phyloP scores from a whole-genome alignment of 2,113 vertebrate genomes.

The Saimiri boliviensis region DNA sequence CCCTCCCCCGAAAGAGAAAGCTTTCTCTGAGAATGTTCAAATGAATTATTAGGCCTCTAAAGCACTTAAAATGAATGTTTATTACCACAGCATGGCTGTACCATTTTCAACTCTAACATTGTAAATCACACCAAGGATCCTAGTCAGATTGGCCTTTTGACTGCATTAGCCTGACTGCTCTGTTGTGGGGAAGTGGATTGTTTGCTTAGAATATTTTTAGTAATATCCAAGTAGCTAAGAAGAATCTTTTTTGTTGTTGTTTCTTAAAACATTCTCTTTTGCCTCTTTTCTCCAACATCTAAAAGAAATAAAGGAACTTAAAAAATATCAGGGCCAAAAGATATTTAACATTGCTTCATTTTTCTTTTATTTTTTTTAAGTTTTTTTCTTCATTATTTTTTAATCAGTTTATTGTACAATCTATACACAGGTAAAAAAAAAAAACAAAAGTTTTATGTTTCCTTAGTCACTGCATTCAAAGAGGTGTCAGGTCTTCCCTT shows the following conservation, averaged over 20 bases:
- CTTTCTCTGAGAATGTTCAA: conserved; percentile 34
- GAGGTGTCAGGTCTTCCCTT: background rate
- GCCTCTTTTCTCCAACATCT: background rate
- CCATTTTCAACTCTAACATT: conserved; percentile 39
- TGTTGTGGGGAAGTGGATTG: background rate
- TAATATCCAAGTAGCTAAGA: background rate
- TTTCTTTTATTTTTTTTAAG: background rate
- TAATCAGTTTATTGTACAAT: background rate
- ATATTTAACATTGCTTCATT: background rate
- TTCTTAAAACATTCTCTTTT: background rate
- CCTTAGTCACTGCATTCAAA: background rate
- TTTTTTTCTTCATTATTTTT: background rate
- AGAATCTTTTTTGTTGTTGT: background rate
- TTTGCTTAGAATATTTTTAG: conserved; percentile 43
- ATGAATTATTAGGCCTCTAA: conserved; percentile 50
- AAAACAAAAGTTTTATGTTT: background rate
- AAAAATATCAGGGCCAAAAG: background rate
- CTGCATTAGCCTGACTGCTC: conserved; percentile 49
- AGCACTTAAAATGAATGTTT: conserved; percentile 52
- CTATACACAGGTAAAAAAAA: background rate
- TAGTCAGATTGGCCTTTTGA: conserved; percentile 7
- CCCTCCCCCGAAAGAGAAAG: background rate
- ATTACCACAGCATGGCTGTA: background rate
- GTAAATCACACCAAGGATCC: conserved; percentile 53
- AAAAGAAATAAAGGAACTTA: background rate